Evolutionary conservation across 1,140 invertebrate genomes (phyloP).

Genomic region (Globodera ellingtonae): DNA sequence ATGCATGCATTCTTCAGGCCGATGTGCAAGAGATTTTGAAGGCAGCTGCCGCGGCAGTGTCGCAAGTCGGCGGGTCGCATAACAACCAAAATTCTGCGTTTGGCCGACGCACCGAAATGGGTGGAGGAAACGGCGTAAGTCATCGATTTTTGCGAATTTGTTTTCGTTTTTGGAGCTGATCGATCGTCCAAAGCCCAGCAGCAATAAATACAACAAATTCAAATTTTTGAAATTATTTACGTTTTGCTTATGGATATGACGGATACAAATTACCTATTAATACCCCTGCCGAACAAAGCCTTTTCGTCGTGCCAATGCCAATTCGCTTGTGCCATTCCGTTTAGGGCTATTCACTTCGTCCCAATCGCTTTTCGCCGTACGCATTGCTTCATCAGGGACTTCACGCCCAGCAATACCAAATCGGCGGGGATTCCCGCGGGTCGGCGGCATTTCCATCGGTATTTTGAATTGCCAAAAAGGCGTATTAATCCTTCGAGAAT

Average conservation of each 20-base stretch:
- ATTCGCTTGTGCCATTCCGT: not conserved
- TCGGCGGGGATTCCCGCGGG: not conserved
- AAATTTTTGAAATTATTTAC: too few relatives aligned
- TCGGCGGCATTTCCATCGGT: not conserved
- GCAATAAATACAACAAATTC: too few relatives aligned
- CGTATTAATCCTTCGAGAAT: too few relatives aligned
- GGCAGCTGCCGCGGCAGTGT: conserved; percentile 14
- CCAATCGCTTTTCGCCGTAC: conserved; percentile 18
- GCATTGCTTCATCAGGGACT: conserved; percentile 3
- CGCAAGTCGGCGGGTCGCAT: conserved; percentile 4
- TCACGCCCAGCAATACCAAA: conserved; percentile 12
- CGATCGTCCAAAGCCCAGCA: not conserved
- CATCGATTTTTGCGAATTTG: not conserved
- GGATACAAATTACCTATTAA: too few relatives aligned
- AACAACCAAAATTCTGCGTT: not conserved
- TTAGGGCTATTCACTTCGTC: conserved; percentile 22
- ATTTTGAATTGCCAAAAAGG: not conserved
- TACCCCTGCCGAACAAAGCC: not conserved
- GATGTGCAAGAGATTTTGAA: conserved; percentile 29
- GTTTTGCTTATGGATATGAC: too few relatives aligned
- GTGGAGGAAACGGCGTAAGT: not conserved
- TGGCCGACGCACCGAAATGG: not conserved
- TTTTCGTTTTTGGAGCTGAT: not conserved
- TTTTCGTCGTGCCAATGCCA: not conserved
- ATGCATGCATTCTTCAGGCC: conserved; percentile 3